phyloP scores from a whole-genome alignment of 2,888 invertebrate genomes.

The Drosophila nr. medialis region DNA sequence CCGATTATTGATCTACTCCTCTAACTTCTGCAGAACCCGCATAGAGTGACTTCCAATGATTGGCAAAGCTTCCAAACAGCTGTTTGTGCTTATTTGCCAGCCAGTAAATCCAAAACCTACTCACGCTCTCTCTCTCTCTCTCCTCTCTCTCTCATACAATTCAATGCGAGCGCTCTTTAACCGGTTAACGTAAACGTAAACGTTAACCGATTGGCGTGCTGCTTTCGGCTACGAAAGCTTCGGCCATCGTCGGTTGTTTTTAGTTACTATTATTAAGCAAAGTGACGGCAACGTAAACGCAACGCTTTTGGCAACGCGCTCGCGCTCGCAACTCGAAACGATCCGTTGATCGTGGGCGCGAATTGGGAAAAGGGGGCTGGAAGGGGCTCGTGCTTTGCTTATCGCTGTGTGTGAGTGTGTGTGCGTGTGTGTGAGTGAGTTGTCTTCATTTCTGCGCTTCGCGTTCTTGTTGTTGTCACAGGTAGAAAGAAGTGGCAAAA shows the following conservation, averaged over 20 bases:
- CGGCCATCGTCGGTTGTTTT: constrained; percentile 38
- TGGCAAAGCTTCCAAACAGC: constrained; percentile 42
- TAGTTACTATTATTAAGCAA: constrained; percentile 82
- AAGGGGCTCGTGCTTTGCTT: constrained; percentile 33
- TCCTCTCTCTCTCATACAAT: neutral
- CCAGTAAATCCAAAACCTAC: constrained; percentile 14
- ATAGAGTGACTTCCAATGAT: constrained; percentile 7
- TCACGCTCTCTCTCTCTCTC: constrained; percentile 4
- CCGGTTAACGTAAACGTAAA: constrained; percentile 23
- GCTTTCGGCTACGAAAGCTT: constrained; percentile 43
- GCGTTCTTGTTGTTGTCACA: constrained; percentile 45
- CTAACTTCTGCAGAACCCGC: neutral
- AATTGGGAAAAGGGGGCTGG: constrained; percentile 35
- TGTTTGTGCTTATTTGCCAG: constrained; percentile 25
- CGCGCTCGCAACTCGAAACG: constrained; percentile 56
- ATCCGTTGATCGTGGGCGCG: constrained; percentile 43
- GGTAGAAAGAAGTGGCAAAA: constrained; percentile 36
- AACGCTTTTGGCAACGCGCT: constrained; percentile 62
- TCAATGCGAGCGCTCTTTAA: constrained; percentile 14
- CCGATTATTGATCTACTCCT: neutral
- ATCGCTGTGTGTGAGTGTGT: constrained; percentile 1
- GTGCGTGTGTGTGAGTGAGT: constrained; percentile 10
- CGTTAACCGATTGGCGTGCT: constrained; percentile 48
- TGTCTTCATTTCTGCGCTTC: constrained; percentile 52
- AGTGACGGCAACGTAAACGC: constrained; percentile 71